A percentile compares a stretch with the other conserved stretches of the same genome.
These are phyloP conservation scores for Chloropsis hardwickii DNA, from an alignment of 2,113 vertebrate genomes.

Conservation along the genomic window DNA sequence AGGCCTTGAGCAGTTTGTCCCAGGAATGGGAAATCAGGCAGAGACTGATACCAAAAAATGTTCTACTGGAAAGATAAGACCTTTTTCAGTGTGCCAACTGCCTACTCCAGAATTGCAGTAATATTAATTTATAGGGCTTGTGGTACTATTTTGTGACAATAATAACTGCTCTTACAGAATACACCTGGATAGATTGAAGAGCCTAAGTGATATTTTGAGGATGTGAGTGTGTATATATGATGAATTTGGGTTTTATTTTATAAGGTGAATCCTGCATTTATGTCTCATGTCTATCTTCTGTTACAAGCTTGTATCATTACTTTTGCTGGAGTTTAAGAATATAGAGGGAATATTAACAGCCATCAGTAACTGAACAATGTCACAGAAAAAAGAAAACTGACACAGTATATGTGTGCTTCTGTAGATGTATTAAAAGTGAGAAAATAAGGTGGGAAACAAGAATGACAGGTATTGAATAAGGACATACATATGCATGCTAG, in stretches of 20 bases:
- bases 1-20: neutral
- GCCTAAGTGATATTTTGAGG: neutral
- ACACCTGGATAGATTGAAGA: neutral
- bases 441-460: neutral
- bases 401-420: neutral
- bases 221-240: neutral
- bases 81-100: neutral
- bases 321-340: neutral
- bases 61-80: neutral
- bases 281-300: neutral
- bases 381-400: neutral
- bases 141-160: neutral
- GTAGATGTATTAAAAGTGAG: neutral
- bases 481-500: neutral
- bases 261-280: neutral
- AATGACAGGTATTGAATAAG: neutral
- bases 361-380: neutral
- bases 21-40: neutral
- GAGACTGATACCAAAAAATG: neutral
- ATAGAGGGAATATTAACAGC: neutral
- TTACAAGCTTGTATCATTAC: neutral
- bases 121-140: neutral
- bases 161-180: neutral
- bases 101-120: neutral
- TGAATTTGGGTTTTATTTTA: neutral